Evolutionary conservation across 2,888 invertebrate genomes (phyloP).

Genomic region (Drosophila lacicola): DNA sequence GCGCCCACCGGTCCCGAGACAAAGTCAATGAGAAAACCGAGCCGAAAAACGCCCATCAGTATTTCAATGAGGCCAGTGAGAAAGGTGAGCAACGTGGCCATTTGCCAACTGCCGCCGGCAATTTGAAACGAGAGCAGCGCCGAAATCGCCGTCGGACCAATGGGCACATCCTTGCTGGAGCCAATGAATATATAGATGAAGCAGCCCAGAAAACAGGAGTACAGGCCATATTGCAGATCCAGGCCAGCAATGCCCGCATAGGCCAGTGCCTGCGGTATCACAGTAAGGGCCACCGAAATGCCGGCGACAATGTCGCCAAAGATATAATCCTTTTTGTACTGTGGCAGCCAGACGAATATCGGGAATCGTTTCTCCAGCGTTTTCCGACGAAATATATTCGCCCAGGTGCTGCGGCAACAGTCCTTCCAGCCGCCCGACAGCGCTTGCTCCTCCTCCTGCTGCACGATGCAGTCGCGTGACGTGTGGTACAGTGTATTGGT

Average conservation of each 20-base stretch:
- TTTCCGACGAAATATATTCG: conserved; percentile 88
- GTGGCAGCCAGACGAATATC: conserved; percentile 91
- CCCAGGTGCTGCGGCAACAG: conserved; percentile 71
- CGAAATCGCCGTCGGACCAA: conserved; percentile 97
- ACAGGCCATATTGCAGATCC: conserved; percentile 94
- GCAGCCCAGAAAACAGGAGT: conserved; percentile 96
- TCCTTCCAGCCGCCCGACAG: conserved; percentile 60
- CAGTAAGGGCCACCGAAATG: conserved; percentile 91
- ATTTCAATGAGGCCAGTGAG: conserved; percentile 91
- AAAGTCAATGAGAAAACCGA: conserved; percentile 95
- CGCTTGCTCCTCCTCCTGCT: conserved; percentile 84
- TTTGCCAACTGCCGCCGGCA: conserved; percentile 88
- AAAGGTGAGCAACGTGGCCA: conserved; percentile 91
- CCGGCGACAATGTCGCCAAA: conserved; percentile 96
- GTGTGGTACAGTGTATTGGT: conserved; percentile 82
- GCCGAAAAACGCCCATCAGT: conserved; percentile 92
- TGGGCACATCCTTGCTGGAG: conserved; percentile 95
- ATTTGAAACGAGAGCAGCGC: conserved; percentile 94
- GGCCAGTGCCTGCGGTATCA: conserved; percentile 92
- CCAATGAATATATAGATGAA: conserved; percentile 95
- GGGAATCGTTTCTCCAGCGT: conserved; percentile 91
- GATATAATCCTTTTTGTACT: conserved; percentile 90
- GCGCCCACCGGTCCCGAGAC: conserved; percentile 95
- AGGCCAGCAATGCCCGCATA: conserved; percentile 93
- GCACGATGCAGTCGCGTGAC: conserved; percentile 85